Percentiles rank a stretch among this genome's conserved stretches.
Conservation (phyloP, 1,140 invertebrate genomes). For the Archivesica marissinica region DNA sequence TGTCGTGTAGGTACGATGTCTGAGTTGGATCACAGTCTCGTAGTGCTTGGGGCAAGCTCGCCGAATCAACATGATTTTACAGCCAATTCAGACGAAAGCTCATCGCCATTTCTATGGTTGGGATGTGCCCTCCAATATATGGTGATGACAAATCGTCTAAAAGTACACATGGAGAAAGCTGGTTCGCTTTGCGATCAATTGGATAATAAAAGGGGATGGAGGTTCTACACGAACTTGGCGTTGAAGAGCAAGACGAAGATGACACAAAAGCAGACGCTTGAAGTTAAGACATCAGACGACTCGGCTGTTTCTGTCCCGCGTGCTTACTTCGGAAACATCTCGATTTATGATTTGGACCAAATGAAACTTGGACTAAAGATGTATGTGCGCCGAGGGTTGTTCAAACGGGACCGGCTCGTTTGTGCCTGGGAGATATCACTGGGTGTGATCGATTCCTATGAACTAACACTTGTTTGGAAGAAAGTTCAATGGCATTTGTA, state of each 20-base stretch:
- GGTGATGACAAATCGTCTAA: not conserved
- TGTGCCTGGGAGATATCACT: not conserved
- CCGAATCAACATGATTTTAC: no score
- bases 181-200: not conserved
- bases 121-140: not conserved
- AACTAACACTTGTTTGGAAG: not conserved
- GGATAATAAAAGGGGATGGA: not conserved
- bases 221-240: not conserved
- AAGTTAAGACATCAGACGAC: not conserved
- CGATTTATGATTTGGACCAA: not conserved
- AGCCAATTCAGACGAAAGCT: no score
- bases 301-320: not conserved
- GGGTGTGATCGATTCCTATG: conserved; percentile 1
- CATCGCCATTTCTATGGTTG: no score
- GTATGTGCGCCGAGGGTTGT: not conserved
- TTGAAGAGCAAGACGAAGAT: not conserved
- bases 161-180: not conserved
- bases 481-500: not conserved
- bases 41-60: no score
- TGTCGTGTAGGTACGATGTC: no score
- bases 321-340: not conserved
- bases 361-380: not conserved
- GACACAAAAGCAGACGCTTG: not conserved
- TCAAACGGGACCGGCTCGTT: not conserved
- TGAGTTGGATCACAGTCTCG: no score